These are phyloP conservation scores for Coenonympha glycerion DNA, from an alignment of 2,888 invertebrate species.

Conservation along the genomic window DNA sequence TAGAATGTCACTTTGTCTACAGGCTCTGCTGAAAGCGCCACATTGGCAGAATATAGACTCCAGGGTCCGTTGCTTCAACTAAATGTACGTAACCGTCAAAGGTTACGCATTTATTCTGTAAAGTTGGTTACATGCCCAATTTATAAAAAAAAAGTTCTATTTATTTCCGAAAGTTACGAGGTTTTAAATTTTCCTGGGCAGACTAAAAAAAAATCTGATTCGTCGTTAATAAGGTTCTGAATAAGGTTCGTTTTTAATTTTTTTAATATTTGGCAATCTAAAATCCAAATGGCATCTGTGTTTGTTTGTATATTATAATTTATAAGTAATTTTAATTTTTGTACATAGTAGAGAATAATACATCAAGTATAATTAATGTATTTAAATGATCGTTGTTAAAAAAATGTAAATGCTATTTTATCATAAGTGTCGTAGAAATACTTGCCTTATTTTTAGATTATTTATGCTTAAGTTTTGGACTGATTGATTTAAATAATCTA, in stretches of 20 bases:
- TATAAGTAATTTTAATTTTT: constrained; percentile 44
- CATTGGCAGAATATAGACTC: too few species aligned
- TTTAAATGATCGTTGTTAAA: constrained; percentile 34
- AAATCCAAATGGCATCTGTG: constrained; percentile 30
- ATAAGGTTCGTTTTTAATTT: constrained; percentile 31
- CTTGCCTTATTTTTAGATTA: constrained; percentile 61
- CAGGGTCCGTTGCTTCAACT: too few species aligned
- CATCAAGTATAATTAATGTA: constrained; percentile 31
- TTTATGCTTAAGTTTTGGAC: constrained; percentile 60
- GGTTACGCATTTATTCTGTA: too few species aligned
- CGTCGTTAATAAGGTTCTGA: too few species aligned
- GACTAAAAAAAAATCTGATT: constrained; percentile 44
- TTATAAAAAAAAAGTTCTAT: too few species aligned
- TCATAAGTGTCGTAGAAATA: constrained; percentile 44
- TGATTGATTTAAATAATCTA: constrained; percentile 64
- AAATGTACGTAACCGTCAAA: too few species aligned
- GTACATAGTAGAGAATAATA: constrained; percentile 56
- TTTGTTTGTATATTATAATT: constrained; percentile 46
- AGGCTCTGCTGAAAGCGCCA: too few species aligned
- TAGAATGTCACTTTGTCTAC: too few species aligned
- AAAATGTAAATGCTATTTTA: constrained; percentile 35
- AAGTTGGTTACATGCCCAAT: too few species aligned
- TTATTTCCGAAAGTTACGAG: too few species aligned
- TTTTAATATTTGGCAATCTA: constrained; percentile 14
- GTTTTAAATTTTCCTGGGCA: too few species aligned